Conservation (phyloP, 2,797 vertebrate genomes). For the Hipposideros larvatus region DNA sequence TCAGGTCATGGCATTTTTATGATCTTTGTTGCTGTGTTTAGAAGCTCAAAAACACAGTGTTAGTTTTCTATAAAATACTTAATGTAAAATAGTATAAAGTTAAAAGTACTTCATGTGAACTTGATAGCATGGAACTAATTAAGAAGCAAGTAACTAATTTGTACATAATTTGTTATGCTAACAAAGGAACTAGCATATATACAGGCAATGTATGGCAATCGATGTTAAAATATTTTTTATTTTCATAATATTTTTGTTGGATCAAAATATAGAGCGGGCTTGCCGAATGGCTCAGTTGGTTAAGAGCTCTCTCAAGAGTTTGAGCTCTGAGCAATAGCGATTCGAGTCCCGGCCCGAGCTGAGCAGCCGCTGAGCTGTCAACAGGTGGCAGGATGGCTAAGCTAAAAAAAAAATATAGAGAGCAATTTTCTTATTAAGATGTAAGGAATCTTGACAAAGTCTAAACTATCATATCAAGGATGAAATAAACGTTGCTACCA, state of each 20-base stretch:
- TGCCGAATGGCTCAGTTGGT: no score
- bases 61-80: neutral
- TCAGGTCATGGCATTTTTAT: neutral
- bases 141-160: neutral
- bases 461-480: neutral
- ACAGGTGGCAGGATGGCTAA: no score
- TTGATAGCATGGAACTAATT: neutral
- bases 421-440: constrained; percentile 11
- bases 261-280: neutral
- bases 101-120: neutral
- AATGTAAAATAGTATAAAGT: neutral
- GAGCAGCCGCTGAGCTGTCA: no score
- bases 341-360: no score
- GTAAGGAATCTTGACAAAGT: neutral
- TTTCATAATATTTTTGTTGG: neutral
- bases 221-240: neutral
- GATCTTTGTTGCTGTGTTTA: constrained; percentile 17
- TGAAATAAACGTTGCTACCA: neutral
- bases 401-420: neutral
- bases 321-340: no score
- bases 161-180: neutral
- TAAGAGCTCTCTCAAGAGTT: no score
- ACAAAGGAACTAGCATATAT: neutral
- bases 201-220: neutral
- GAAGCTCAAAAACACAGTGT: neutral